Base-by-base conservation (phyloP, 2,888 invertebrate species). In the Caenorhabditis wallacei region DNA sequence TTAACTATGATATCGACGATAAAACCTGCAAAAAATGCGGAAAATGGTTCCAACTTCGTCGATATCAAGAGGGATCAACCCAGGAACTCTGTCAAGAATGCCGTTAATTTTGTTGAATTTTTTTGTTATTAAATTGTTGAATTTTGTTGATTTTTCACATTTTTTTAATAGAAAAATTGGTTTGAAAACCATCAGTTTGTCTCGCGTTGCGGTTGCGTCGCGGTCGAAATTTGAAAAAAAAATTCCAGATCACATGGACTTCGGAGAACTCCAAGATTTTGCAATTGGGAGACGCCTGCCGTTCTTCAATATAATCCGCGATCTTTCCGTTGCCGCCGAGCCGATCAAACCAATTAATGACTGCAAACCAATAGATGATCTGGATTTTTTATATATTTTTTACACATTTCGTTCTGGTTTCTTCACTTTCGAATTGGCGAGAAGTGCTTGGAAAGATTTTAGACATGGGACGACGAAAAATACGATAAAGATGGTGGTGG, bases 91-190 rank as follows among this genome's bases (percentile, higher is more conserved):
- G 63, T 30, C 63, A 46, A n/a, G n/a, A 64, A 0, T 30, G 30
- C 13, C 48, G 63, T 53, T 51, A 35, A 51, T 46, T 26, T 7
- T 63, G 37, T 20, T 40, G 40, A 18, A 20, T 20, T 26, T 5
- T 46, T 40, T 1, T 10, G 0, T 13, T 63, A n/a, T n/a, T n/a
- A n/a, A n/a, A n/a, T 46, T 63, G 22, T 10, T 43, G 24, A n/a
- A 24, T 16, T 13, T 48, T 63, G 26, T 63, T 63, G n/a, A 26
- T 48, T 63, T 63, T 48, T 24, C n/a, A n/a, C n/a, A n/a, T n/a
- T n/a, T n/a, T n/a, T n/a, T n/a, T n/a, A 7, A 10, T 4, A 10
- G 35, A 35, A 10, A 35, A 35, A 35, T 35, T 35, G 35, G 35
- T 35, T 35, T 4, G 35, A 35, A 35, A 35, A 7, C 35, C 35